Base-by-base conservation (phyloP, 2,888 invertebrate species). In the Zootermopsis nevadensis region DNA sequence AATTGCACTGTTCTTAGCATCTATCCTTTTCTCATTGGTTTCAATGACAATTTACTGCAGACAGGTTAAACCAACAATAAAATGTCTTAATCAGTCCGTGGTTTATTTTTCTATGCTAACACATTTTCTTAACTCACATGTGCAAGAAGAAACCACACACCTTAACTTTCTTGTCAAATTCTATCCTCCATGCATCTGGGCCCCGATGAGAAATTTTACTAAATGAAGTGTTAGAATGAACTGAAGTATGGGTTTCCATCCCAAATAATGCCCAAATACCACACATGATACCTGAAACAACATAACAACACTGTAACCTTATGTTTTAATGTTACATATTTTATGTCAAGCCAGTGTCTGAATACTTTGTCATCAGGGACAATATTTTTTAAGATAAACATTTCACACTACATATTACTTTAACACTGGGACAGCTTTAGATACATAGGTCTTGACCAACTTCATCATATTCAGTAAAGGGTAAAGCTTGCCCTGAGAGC, bases 261-360 rank as follows among this genome's bases (percentile, higher is more conserved):
- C 95, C 95, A 88, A 95, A 95, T 81, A 94, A 88, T 84, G 94
- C 94, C 95, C 95, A 95, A 89, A 95, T 94, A 85, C 95, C 95
- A 88, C 95, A 95, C 95, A 95, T 95, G 15, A 30, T 77, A 53
- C 77, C 38, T 35, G 24, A 77, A 53, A 53, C 15, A 10, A 77
- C 27, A 76, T 12, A 4, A 42, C 6, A 19, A 33, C 33, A 66
- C n/a, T n/a, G n/a, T n/a, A 15, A 33, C 6, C 4, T 15, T 69
- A 69, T 69, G 15, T 69, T 33, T 31, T 15, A 22, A 69, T 19
- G 7, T 19, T 15, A 30, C 33, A 27, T 27, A 31, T 69, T 31
- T 30, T 2, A 69, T 69, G 31, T 19, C 22, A 6, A 8, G 12
- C 69, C 31, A 69, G 6, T 7, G 7, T 69, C 22, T 69, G 6